Base-by-base conservation (phyloP, 2,113 vertebrate species). In the Lepisosteus osseus region DNA sequence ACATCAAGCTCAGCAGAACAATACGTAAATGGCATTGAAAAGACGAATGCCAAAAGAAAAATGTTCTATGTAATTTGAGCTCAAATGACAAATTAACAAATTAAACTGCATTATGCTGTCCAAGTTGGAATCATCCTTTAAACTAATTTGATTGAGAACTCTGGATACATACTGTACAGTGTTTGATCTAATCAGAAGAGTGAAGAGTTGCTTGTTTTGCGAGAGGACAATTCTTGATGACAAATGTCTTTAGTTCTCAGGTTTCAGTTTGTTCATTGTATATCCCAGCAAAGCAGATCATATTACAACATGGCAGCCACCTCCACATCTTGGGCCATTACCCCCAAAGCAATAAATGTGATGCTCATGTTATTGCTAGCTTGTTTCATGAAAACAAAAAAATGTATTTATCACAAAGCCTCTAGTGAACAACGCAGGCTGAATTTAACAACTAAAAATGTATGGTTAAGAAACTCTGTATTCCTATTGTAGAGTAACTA, bases 81-180 rank as follows among this genome's bases (percentile, higher is more conserved):
- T 9, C 12, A 47, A 6, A 47, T 8, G 8, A 66, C 43, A 45
- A 47, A 66, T 66, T 66, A 40, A 47, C 13, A 65, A 65, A 65
- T 65, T 42, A 47, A 47, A 8, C 64, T 66, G 64, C 64, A 66
- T 42, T 7, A 9, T 41, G 7, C 41, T 6, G 13, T 66, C 43
- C 7, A 66, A 6, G 14, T 51, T 2, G 13, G 67, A 7, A 12
- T 13, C 79, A 84, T 86, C 76, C 59, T 78, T 87, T 84, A 84
- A 72, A 76, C 74, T 86, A 82, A 88, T 88, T 84, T 86, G 87
- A 89, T 86, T 81, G 84, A 86, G 80, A 85, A 83, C 42, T 79
- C 82, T 74, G 74, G 72, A 69, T 78, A 76, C 74, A 74, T 72
- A 74, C 68, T 77, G 45, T 82, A 83, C 78, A 71, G 70, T 77